Evolutionary conservation across 2,888 invertebrate genomes (phyloP).

Genomic region (Ichneumon xanthorius): DNA sequence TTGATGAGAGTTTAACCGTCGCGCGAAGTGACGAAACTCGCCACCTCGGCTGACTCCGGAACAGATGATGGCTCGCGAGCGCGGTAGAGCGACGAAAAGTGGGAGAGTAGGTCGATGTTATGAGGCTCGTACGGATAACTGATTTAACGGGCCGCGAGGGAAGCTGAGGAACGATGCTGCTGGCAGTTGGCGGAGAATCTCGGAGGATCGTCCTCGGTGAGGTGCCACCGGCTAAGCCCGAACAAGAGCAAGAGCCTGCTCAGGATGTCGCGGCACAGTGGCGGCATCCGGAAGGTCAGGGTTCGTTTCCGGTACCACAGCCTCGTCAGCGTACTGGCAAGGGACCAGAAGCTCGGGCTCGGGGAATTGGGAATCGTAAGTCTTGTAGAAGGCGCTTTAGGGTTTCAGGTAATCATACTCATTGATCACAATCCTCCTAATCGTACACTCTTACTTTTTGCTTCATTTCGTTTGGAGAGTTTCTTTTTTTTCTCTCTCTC

Average conservation of each 20-base stretch:
- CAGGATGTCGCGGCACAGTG: constrained; percentile 83
- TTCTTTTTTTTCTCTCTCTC: not conserved
- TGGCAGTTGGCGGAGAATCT: constrained; percentile 86
- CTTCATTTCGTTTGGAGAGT: constrained; percentile 24
- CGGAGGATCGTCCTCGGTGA: constrained; percentile 83
- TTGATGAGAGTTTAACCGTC: not conserved
- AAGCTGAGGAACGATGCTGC: constrained; percentile 85
- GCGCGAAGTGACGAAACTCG: not conserved
- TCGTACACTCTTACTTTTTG: constrained; percentile 32
- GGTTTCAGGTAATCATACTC: constrained; percentile 80
- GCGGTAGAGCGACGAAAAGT: constrained; percentile 13
- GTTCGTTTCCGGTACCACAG: constrained; percentile 76
- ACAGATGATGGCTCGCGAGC: constrained; percentile 21
- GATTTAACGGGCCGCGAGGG: constrained; percentile 26
- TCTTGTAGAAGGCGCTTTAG: constrained; percentile 83
- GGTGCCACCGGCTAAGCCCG: constrained; percentile 80
- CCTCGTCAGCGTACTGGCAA: constrained; percentile 78
- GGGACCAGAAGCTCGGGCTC: constrained; percentile 73
- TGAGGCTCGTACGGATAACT: constrained; percentile 29
- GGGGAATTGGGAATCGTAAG: constrained; percentile 81
- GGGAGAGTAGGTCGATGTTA: constrained; percentile 39
- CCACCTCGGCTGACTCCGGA: not conserved
- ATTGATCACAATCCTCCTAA: constrained; percentile 44
- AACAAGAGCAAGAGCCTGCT: constrained; percentile 82
- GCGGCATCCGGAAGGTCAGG: constrained; percentile 72